Conservation (phyloP, 2,797 vertebrate species). For the Coregonus suidteri region DNA sequence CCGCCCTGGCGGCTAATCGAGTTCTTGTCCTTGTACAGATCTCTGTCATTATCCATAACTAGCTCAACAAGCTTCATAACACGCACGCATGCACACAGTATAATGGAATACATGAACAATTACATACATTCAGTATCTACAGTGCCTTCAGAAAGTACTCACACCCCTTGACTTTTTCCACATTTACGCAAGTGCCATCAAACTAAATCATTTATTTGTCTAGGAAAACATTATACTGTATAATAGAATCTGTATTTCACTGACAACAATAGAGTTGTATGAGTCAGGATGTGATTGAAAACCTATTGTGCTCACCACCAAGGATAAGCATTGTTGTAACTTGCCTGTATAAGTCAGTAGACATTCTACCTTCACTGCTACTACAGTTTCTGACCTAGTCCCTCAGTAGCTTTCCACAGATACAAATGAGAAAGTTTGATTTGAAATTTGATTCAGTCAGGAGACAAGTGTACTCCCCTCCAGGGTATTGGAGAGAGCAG, state of each 20-base stretch:
- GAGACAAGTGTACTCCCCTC: conserved; percentile 47
- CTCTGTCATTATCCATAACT: background rate
- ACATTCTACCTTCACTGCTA: background rate
- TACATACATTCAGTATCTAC: background rate
- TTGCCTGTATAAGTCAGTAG: background rate
- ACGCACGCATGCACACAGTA: background rate
- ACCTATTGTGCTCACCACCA: no score
- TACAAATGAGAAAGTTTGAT: conserved; percentile 66
- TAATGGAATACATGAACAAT: background rate
- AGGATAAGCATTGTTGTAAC: background rate
- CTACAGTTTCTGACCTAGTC: conserved; percentile 48
- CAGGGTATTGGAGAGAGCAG: conserved; percentile 55
- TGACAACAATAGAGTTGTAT: background rate
- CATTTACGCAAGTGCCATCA: no score
- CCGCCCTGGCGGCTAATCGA: background rate
- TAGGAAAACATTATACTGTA: background rate
- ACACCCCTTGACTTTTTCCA: background rate
- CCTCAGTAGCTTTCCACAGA: conserved; percentile 49
- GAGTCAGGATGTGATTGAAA: no score
- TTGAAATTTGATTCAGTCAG: conserved; percentile 70
- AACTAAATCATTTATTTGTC: background rate
- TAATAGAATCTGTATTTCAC: background rate
- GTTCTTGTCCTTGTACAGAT: background rate
- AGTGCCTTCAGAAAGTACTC: background rate
- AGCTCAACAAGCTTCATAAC: background rate